Percentiles rank a stretch among this genome's conserved stretches.
Evolutionary conservation across 2,113 vertebrate species (phyloP).

Genomic region (Nicator chloris): DNA sequence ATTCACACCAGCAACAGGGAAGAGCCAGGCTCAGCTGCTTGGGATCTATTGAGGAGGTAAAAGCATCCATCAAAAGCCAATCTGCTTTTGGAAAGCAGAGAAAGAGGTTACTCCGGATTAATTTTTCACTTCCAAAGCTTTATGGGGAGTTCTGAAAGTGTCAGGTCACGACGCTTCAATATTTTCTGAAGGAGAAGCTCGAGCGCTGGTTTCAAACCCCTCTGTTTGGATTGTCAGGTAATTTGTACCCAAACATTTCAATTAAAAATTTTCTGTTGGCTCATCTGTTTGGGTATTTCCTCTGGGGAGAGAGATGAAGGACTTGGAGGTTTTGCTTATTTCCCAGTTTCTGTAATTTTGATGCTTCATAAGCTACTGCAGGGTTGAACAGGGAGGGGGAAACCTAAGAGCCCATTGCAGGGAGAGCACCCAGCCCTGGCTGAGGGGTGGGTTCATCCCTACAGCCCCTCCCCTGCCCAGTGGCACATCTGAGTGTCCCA

Average conservation of each 20-base stretch:
- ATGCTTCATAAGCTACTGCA: neutral
- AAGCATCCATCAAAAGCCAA: slow-evolving; percentile 35
- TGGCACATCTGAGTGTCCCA: rapidly evolving
- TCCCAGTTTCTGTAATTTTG: neutral
- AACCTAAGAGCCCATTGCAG: neutral
- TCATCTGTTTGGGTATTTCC: neutral
- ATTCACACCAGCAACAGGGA: neutral
- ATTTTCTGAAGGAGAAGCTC: neutral
- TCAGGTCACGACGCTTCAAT: neutral
- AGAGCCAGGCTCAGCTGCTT: neutral
- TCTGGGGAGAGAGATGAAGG: neutral
- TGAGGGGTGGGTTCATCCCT: neutral
- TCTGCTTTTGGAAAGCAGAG: slow-evolving; percentile 1
- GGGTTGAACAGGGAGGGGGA: neutral
- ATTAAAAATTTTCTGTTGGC: neutral
- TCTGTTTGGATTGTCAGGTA: neutral
- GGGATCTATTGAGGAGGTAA: neutral
- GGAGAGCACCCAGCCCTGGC: neutral
- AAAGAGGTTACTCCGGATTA: slow-evolving; percentile 17
- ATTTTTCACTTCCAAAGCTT: slow-evolving; percentile 45
- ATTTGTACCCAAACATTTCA: slow-evolving; percentile 21
- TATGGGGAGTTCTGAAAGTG: neutral
- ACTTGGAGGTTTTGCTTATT: neutral
- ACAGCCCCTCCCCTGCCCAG: neutral
- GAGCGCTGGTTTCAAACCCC: neutral